A percentile compares a stretch with the other conserved stretches of the same genome.
Conservation (phyloP, 2,888 invertebrate species). For the Protonemura montana region DNA sequence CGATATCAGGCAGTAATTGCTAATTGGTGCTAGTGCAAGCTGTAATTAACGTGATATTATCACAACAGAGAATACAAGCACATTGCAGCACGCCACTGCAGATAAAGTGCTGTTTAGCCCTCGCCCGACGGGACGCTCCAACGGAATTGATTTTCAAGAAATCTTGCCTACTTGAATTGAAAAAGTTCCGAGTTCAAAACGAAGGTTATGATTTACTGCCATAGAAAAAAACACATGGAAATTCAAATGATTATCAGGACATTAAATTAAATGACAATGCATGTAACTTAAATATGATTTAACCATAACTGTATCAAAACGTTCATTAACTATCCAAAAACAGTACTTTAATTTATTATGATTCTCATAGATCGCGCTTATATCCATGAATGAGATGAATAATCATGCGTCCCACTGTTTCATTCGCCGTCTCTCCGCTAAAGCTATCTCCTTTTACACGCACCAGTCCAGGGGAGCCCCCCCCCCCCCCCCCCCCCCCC, state of each 20-base stretch:
- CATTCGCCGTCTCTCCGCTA: neutral
- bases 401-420: neutral
- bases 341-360: neutral
- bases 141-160: neutral
- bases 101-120: neutral
- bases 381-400: neutral
- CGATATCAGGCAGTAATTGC: neutral
- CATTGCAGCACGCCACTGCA: neutral
- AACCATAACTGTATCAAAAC: neutral
- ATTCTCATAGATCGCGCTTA: neutral
- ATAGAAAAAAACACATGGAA: too few relatives aligned
- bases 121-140: neutral
- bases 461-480: neutral
- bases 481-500: neutral
- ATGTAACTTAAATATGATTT: too few relatives aligned
- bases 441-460: neutral
- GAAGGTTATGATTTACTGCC: too few relatives aligned
- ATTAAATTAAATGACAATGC: neutral
- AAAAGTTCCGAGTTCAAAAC: neutral
- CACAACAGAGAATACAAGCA: neutral
- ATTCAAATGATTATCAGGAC: too few relatives aligned
- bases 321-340: neutral
- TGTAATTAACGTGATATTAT: neutral
- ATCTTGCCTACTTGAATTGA: neutral
- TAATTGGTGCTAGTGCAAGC: neutral